Evolutionary conservation across 2,797 vertebrate species (phyloP), one percentile per base, ranked within the genome.

Genomic region (Cynopterus sphinx): DNA sequence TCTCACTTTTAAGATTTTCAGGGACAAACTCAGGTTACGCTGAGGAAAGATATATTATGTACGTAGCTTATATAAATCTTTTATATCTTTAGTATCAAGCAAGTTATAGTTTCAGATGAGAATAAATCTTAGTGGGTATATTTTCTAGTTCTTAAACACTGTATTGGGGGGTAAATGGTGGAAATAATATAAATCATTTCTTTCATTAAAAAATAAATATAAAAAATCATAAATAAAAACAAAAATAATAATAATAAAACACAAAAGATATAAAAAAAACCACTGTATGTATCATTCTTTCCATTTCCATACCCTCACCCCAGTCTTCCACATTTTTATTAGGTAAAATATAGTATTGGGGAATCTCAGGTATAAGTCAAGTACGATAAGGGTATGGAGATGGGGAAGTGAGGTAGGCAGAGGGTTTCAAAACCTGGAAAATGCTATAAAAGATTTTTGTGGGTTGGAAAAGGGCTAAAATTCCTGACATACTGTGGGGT

Each of bases 401-500:
- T 63, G 67, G 26, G n/a, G 31, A 63, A 65, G 5, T 9, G n/a
- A 96, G 36, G 33, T 12, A 51, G 28, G 13, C 57, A 81, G 19
- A 17, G 9, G 15, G 9, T 79, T 89, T 49, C 31, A 63, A 59
- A 93, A 70, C 77, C 79, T 94, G 46, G 85, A 84, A 89, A 87
- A 75, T 90, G 39, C 74, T 75, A 22, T 17, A 36, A 73, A 73
- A 53, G 17, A 33, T 53, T 82, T 92, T 49, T 82, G 12, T 55
- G 81, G 53, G 19, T 51, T 93, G 22, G 81, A 96, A n/a, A 91
- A 81, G 92, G 36, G 55, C 71, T 73, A 43, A 87, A 96, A 77
- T 67, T 92, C 70, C 63, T 46, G 63, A 2, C 63, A 65, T 81
- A 55, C 67, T 68, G 79, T 46, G 36, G 28, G 1, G 7, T 71